These are phyloP conservation scores for Diachasma alloeum DNA, from an alignment of 1,140 invertebrate genomes.

Conservation along the genomic window DNA sequence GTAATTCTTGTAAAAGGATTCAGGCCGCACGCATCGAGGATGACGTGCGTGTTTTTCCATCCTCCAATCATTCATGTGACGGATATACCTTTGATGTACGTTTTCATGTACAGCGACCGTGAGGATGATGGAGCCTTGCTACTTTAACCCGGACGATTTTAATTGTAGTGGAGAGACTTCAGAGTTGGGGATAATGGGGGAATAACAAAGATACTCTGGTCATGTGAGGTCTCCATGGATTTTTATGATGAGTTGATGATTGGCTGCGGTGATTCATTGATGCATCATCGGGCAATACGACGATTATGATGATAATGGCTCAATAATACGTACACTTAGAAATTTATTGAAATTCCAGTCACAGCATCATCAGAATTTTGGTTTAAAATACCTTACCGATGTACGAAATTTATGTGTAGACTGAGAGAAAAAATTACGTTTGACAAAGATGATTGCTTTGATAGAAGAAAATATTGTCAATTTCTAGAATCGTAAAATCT, in stretches of 20 bases:
- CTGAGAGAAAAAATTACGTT: no score
- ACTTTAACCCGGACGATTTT: conserved; percentile 24
- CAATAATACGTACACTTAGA: no score
- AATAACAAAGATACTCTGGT: neutral
- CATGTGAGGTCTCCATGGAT: neutral
- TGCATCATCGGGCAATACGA: neutral
- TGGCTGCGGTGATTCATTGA: neutral
- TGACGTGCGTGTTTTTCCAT: conserved; percentile 27
- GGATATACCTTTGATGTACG: neutral
- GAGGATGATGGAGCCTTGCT: conserved; percentile 11
- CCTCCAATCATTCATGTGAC: neutral
- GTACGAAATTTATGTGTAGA: no score
- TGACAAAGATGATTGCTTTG: no score
- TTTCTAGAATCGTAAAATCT: no score
- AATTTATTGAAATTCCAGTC: no score
- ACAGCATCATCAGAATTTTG: no score
- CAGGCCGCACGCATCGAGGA: conserved; percentile 6
- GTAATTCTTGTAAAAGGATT: neutral
- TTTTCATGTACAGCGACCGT: conserved; percentile 14
- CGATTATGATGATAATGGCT: no score
- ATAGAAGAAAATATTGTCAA: no score
- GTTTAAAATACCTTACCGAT: no score
- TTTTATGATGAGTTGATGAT: neutral
- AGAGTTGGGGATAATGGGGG: neutral
- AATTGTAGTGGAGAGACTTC: neutral